Percentiles rank a stretch among this genome's conserved stretches.
Evolutionary conservation across 2,888 invertebrate species (phyloP).

Genomic region (Xanthia togata): DNA sequence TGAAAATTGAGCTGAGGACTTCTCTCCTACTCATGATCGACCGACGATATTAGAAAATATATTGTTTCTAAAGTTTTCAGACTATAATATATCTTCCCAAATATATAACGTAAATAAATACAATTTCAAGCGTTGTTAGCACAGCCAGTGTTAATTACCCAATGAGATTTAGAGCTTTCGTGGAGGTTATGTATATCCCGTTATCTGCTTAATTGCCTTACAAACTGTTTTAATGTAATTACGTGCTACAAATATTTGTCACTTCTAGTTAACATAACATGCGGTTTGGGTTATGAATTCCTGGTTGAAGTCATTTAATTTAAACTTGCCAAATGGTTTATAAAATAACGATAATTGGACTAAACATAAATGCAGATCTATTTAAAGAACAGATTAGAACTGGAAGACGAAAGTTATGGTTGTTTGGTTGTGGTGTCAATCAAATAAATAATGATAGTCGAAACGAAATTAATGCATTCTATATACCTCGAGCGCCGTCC

Average conservation of each 20-base stretch:
- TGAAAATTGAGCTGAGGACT: conserved; percentile 8
- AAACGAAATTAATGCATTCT: conserved; percentile 30
- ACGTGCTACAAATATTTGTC: conserved; percentile 57
- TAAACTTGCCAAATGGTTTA: not conserved
- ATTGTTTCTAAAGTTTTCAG: not conserved
- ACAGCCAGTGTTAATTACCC: conserved; percentile 73
- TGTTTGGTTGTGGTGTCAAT: too few relatives aligned
- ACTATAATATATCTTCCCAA: conserved; percentile 17
- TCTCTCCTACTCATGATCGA: not conserved
- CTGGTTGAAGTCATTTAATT: conserved; percentile 3
- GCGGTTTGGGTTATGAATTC: conserved; percentile 11
- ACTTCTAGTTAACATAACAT: conserved; percentile 41
- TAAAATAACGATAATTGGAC: not conserved
- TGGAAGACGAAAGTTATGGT: not conserved
- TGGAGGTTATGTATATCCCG: conserved; percentile 72
- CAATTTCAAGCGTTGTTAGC: conserved; percentile 62
- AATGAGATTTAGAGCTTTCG: conserved; percentile 74
- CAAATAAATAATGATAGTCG: conserved; percentile 21
- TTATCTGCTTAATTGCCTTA: conserved; percentile 70
- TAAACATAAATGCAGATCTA: not conserved
- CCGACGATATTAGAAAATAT: conserved; percentile 1
- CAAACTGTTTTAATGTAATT: conserved; percentile 58
- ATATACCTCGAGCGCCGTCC: not conserved
- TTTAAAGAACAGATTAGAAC: conserved; percentile 1
- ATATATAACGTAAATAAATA: conserved; percentile 48